Conservation (phyloP, 2,797 vertebrate genomes). For the Crenichthys baileyi region DNA sequence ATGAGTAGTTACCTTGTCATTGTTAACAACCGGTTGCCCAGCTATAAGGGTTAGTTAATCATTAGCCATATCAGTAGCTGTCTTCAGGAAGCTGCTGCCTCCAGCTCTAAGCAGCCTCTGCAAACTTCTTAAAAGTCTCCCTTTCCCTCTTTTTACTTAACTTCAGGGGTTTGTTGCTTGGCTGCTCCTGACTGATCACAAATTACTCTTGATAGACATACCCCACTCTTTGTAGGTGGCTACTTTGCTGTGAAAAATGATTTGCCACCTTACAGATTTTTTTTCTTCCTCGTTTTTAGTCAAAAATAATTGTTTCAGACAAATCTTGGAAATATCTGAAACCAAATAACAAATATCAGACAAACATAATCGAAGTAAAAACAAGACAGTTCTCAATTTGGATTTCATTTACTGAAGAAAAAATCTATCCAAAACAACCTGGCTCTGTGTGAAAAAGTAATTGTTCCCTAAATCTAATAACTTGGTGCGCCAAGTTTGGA, state of each 20-base stretch:
- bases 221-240: neutral
- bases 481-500: neutral
- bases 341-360: neutral
- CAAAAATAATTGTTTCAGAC: neutral
- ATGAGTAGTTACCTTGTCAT: neutral
- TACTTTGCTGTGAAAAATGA: neutral
- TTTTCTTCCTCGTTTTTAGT: neutral
- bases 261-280: neutral
- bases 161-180: neutral
- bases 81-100: neutral
- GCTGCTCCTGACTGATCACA: neutral
- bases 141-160: slow-evolving; percentile 1
- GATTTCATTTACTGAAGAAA: neutral
- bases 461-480: neutral
- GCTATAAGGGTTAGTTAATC: neutral
- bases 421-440: neutral
- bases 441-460: neutral
- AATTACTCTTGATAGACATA: neutral
- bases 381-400: neutral
- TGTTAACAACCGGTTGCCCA: neutral
- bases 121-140: neutral
- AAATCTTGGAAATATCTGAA: neutral
- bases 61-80: neutral
- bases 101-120: neutral
- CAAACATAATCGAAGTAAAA: neutral